A percentile compares a stretch with the other conserved stretches of the same genome.
phyloP scores from a whole-genome alignment of 2,888 invertebrate genomes.

The Drosophila siamana region DNA sequence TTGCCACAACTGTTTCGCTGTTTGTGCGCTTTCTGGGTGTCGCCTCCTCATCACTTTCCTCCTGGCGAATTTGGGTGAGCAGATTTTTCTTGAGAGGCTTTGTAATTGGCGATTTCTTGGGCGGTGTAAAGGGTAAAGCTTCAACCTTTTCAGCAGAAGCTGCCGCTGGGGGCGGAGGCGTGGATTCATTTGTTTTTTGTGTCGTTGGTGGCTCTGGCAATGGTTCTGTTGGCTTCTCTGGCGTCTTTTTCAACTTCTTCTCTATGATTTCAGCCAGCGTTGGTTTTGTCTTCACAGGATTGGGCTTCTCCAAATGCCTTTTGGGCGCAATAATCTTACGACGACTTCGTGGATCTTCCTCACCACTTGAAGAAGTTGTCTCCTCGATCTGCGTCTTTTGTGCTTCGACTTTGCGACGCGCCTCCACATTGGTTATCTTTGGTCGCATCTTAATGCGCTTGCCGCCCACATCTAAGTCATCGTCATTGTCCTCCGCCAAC shows the following conservation, averaged over 20 bases:
- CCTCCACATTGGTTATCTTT: constrained; percentile 77
- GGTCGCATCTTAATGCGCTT: constrained; percentile 84
- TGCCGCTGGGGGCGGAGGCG: constrained; percentile 19
- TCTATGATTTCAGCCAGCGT: constrained; percentile 81
- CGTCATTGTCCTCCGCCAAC: constrained; percentile 57
- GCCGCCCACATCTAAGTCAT: constrained; percentile 82
- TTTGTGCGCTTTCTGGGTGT: constrained; percentile 74
- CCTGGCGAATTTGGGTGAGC: constrained; percentile 74
- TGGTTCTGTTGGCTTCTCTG: constrained; percentile 56
- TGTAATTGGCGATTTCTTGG: constrained; percentile 76
- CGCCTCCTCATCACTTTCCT: constrained; percentile 77
- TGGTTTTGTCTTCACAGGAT: constrained; percentile 66
- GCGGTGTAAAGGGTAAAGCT: constrained; percentile 39
- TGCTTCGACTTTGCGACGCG: constrained; percentile 83
- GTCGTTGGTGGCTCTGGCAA: background rate
- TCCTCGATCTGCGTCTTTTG: constrained; percentile 77
- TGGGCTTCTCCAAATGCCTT: constrained; percentile 55
- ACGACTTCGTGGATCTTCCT: constrained; percentile 74
- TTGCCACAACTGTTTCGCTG: constrained; percentile 60
- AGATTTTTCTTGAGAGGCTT: constrained; percentile 82
- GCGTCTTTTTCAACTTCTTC: constrained; percentile 77
- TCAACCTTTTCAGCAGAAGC: background rate
- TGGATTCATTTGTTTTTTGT: background rate
- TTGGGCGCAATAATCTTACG: constrained; percentile 74
- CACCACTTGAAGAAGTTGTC: constrained; percentile 83